Base-by-base conservation (phyloP, 2,888 invertebrate species). In the Machimus atricapillus region DNA sequence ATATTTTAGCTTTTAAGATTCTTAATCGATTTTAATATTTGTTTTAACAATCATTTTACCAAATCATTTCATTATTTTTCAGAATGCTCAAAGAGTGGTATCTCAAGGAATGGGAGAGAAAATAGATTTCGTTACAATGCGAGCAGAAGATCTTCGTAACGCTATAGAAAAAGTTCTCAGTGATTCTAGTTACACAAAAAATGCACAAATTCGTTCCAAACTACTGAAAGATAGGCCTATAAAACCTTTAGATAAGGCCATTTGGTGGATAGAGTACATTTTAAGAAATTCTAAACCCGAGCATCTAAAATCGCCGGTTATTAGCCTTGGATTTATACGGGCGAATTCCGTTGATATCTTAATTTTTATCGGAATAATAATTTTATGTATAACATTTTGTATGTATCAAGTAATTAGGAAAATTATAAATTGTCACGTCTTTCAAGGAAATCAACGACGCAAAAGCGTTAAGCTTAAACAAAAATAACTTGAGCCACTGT, bases 231-330 rank as follows among this genome's bases (percentile, higher is more conserved):
- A 94, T 89, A 93, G 94, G 0, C 93, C 93, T 0, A 90, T 93
- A 89, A 90, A 93, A 1, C 94, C 95, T 0, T 91, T 94, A 27
- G 93, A 94, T 23, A 94, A 94, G 34, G 93, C 95, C 9, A 91
- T 94, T 1, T 94, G 94, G 91, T 95, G 95, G 95, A 93, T 94
- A 23, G 95, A 95, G 89, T 93, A 94, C 89, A 93, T 94, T 0
- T 93, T 94, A 0, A 91, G 93, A n/a, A 93, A 94, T 37, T 91
- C 91, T 5, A 94, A 94, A 0, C 94, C 94, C 0, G 92, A 91
- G 2, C 93, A 94, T 91, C 91, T 94, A 8, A 86, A 86, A 58
- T 91, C 94, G 3, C 91, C 92, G 8, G 92, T 79, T 91, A 89
- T 92, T 6, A 91, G 92, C 81, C 91, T 93, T 91, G 93, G 93